Evolutionary conservation across 92 coral and sea anemone genomes (phyloP), one percentile per base, ranked within the genome.

Genomic region (Phenganax stokvisi): DNA sequence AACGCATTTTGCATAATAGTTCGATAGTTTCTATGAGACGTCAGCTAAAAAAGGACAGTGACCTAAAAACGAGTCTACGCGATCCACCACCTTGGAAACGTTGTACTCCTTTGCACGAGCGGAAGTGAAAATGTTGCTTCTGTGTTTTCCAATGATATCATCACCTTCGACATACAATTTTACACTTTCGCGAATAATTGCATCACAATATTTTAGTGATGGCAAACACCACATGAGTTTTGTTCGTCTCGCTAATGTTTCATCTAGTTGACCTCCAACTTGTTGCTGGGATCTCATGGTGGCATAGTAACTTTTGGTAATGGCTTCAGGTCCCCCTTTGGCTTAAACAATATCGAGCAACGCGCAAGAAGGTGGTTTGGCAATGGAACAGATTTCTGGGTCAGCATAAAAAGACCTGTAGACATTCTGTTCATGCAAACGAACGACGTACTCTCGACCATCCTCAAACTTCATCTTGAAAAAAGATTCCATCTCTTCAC

Each of bases 311-410:
- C 61, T 58, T 47, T 82, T 80, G 31, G 81, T 61, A 37, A 82
- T 82, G 20, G 85, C 73, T 55, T 82, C 86, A 3, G 77, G 77
- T 1, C 8, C 77, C 29, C 77, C 77, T 53, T 72, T 72, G 9
- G 86, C 81, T 10, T 60, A 58, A 1, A 83, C 80, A 62, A 44
- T 83, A 62, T 83, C 86, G 1, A 83, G 55, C 11, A 83, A 44
- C 37, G 86, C 63, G 54, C 83, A 84, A 60, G 83, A 76, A 52
- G 57, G 87, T 76, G 87, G 83, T 77, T 77, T 63, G 61, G 87
- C 78, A 81, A 84, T 84, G 31, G 71, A 30, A 77, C 77, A 84
- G 20, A 84, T 77, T 53, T 53, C 69, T 57, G 71, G 30, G 61
- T 60, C 30, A 0, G 87, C 67, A 65, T 84, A 77, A 74, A 60